Evolutionary conservation across 2,888 invertebrate genomes (phyloP), one percentile per base, ranked within the genome.

Genomic region (Dasysyrphus albostriatus): DNA sequence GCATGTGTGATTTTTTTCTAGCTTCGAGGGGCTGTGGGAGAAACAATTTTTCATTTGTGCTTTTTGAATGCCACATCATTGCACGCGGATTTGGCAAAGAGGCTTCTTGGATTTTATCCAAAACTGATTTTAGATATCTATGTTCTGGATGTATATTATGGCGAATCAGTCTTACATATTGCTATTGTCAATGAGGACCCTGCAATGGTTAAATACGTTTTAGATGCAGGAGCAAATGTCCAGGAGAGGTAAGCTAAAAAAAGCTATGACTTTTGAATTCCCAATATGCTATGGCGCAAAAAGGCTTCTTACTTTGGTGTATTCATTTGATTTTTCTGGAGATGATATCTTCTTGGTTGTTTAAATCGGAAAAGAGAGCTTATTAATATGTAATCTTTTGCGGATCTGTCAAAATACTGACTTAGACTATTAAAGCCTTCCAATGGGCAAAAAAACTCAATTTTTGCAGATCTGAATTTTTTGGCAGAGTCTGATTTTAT

Each of bases 151-250:
- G 99, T 99, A 93, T 99, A 99, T 92, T 99, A 98, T 91, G 99
- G 98, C 2, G 99, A 99, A 92, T 98, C 96, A 91, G 97, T 98
- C 0, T 94, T 99, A 2, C 99, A 99, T 91, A 98, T 99, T 92
- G 98, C 99, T 5, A 98, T 99, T 89, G 98, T 99, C 0, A 99
- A 99, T 93, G 99, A 99, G 92, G 99, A 99, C 91, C 98, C 98
- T 0, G 96, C 98, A 0, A 98, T 99, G 98, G 99, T 99, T 6
- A 98, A 98, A 93, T 98, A 96, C 91, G 93, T 99, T 5, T 93
- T 99, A 63, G 98, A 98, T 92, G 96, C 97, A 29, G 97, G 98
- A 0, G 98, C 98, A 0, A 95, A 99, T 92, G 97, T 97, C 85
- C 96, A 98, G 91, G 98, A 98, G 92, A 94, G 93, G 92, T 92